Evolutionary conservation across 2,888 invertebrate species (phyloP), one percentile per base, ranked within the genome.

Genomic region (Drosophila yooni): DNA sequence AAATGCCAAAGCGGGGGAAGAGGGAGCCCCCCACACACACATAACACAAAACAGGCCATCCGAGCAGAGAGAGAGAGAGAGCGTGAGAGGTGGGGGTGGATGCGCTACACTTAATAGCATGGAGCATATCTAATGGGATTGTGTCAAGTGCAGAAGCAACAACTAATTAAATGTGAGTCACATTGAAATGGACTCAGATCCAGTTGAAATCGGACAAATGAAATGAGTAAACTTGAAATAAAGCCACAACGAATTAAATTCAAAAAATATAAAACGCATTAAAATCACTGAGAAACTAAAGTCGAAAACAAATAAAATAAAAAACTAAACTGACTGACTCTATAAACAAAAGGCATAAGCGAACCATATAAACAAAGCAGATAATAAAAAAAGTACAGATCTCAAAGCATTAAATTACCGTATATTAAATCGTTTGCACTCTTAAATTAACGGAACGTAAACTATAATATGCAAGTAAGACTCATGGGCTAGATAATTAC

Each of bases 1-100:
- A 85, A 86, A 89, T 71, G 74, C 82, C 79, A 61, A 76, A 81
- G 53, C 62, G 56, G 33, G 63, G 65, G 53, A 65, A 73, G 66
- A 33, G 33, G 33, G 11, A 11, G 33, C 10, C 33, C 33, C 10
- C 3, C 33, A 0, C 31, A 10, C 31, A 31, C 31, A 33, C 61
- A 68, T 65, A 76, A 81, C 72, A 73, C 60, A 73, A 76, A 83
- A 64, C 83, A 86, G 72, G 48, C 71, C 68, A 77, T 70, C 71
- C 70, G 64, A 73, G 53, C 69, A 70, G 62, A n/a, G 15, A 10
- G 38, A 46, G 38, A 46, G 2, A 4, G 10, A 2, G 40, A n/a
- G n/a, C 2, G 40, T 3, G 38, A 2, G n/a, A 2, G n/a, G 8
- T 36, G 10, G 43, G n/a, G n/a, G 29, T 58, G 53, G 48, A 62